phyloP scores from a whole-genome alignment of 2,113 vertebrate species.

The Myotis yumanensis region DNA sequence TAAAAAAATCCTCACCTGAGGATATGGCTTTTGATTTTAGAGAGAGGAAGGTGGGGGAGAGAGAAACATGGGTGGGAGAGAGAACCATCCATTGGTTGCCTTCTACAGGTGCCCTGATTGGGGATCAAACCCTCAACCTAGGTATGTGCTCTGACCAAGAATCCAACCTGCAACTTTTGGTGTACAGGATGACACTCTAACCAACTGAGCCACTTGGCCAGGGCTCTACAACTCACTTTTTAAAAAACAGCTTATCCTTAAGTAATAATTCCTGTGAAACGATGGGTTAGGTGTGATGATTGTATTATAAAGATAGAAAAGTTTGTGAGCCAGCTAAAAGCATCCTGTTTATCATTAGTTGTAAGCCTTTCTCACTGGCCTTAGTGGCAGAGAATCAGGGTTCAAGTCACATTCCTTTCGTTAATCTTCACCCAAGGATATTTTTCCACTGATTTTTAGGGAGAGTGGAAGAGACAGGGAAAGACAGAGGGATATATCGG shows the following conservation, averaged over 20 bases:
- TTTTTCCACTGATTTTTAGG: no score
- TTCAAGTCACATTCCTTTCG: background rate
- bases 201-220: background rate
- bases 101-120: background rate
- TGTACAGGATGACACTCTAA: background rate
- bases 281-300: background rate
- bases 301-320: background rate
- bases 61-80: background rate
- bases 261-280: background rate
- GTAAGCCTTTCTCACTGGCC: background rate
- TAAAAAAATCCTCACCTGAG: background rate
- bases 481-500: no score
- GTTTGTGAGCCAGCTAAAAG: background rate
- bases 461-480: no score
- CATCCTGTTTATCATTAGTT: background rate
- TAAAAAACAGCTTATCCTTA: background rate
- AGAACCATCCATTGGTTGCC: background rate
- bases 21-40: background rate
- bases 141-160: background rate
- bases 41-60: background rate
- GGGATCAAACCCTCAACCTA: background rate
- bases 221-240: background rate
- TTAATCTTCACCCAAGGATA: no score
- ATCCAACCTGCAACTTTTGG: background rate
- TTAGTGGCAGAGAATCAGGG: background rate